Evolutionary conservation across 2,888 invertebrate species (phyloP).

Genomic region (Zele albiditarsus): DNA sequence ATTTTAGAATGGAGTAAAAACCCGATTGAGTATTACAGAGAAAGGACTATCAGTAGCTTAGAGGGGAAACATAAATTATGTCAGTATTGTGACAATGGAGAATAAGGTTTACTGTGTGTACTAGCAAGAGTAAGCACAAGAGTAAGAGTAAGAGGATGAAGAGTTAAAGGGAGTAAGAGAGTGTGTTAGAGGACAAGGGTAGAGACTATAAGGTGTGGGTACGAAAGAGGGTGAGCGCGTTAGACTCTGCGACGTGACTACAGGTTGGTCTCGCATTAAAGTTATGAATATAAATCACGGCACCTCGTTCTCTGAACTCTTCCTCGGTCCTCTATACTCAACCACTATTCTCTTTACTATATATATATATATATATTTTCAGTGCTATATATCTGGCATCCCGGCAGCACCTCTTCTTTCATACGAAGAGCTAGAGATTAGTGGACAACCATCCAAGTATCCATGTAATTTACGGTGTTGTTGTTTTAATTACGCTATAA

Average conservation of each 20-base stretch:
- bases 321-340: constrained; percentile 38
- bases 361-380: neutral
- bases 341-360: constrained; percentile 35
- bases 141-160: constrained; percentile 22
- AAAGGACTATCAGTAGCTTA: constrained; percentile 34
- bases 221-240: constrained; percentile 38
- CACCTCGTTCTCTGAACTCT: constrained; percentile 46
- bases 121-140: constrained; percentile 25
- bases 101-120: constrained; percentile 33
- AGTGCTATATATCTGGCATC: neutral
- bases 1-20: neutral
- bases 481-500: neutral
- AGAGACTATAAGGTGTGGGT: constrained; percentile 23
- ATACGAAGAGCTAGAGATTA: constrained; percentile 1
- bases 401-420: neutral
- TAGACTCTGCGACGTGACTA: constrained; percentile 62
- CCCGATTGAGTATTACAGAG: neutral
- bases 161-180: constrained; percentile 24
- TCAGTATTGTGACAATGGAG: constrained; percentile 48
- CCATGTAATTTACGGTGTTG: neutral
- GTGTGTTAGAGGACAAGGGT: constrained; percentile 14
- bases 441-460: constrained; percentile 1
- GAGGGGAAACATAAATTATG: constrained; percentile 65
- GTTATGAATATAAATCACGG: constrained; percentile 70
- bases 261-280: constrained; percentile 66